Conservation (phyloP, 2,797 vertebrate species). For the Amniataba percoides region DNA sequence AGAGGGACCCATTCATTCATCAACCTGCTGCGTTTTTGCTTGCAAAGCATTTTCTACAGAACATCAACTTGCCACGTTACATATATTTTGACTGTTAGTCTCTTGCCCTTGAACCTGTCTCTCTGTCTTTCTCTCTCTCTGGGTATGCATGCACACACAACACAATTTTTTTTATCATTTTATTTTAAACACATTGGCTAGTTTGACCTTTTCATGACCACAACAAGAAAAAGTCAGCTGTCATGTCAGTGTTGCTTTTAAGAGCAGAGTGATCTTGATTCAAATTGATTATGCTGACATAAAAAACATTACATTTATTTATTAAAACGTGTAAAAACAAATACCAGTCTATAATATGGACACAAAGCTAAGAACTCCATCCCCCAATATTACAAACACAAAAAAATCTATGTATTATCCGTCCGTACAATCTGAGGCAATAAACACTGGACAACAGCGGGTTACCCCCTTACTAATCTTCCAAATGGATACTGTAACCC, state of each 20-base stretch:
- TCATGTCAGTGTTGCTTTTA: constrained; percentile 4
- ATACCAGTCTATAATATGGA: too few species aligned
- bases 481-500: background rate
- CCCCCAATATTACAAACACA: too few species aligned
- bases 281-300: background rate
- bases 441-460: background rate
- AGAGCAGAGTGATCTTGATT: background rate
- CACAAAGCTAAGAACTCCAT: too few species aligned
- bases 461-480: background rate
- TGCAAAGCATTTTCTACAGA: constrained; percentile 33
- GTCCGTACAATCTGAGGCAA: background rate
- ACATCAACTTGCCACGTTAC: constrained; percentile 23
- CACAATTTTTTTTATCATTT: background rate
- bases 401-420: too few species aligned
- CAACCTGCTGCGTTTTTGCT: constrained; percentile 42
- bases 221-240: background rate
- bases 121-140: too few species aligned
- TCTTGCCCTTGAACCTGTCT: constrained; percentile 26
- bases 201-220: constrained; percentile 26
- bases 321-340: background rate
- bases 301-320: background rate
- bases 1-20: constrained; percentile 42
- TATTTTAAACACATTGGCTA: background rate
- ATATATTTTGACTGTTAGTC: constrained; percentile 11
- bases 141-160: too few species aligned